phyloP scores from a whole-genome alignment of 2,113 vertebrate genomes.

The Eretmodus cyanostictus region DNA sequence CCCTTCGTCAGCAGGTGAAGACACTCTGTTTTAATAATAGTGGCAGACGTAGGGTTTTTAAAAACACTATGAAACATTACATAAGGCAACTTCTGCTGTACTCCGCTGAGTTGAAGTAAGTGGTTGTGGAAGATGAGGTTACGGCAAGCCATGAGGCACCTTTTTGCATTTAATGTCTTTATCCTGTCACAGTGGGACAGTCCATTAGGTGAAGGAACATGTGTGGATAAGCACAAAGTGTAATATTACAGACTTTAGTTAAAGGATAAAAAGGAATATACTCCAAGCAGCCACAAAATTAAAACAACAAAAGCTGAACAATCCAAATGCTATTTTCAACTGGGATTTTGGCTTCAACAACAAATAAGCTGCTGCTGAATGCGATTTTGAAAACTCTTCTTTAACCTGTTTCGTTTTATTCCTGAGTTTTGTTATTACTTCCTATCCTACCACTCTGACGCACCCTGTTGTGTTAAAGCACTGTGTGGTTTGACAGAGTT shows the following conservation, averaged over 20 bases:
- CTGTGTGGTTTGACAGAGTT: neutral
- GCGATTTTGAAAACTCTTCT: neutral
- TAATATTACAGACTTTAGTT: neutral
- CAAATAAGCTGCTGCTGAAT: neutral
- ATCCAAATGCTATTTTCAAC: neutral
- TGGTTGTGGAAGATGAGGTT: neutral
- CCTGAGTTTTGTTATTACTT: neutral
- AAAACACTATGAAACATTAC: neutral
- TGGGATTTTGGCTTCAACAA: neutral
- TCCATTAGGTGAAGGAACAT: neutral
- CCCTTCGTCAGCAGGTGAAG: slow-evolving; percentile 28
- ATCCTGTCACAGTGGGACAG: neutral
- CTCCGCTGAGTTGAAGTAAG: neutral
- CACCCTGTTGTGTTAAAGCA: neutral
- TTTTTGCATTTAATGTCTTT: neutral
- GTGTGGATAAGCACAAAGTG: neutral
- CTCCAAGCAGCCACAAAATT: neutral
- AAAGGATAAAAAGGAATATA: neutral
- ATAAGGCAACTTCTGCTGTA: neutral
- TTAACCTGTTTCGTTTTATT: rapidly evolving
- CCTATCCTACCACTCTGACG: neutral
- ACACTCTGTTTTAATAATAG: neutral
- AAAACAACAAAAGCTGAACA: neutral
- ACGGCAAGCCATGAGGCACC: neutral
- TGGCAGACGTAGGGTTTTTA: neutral